Conservation (phyloP, 1,140 invertebrate species). For the Rhyacophila brunnea region DNA sequence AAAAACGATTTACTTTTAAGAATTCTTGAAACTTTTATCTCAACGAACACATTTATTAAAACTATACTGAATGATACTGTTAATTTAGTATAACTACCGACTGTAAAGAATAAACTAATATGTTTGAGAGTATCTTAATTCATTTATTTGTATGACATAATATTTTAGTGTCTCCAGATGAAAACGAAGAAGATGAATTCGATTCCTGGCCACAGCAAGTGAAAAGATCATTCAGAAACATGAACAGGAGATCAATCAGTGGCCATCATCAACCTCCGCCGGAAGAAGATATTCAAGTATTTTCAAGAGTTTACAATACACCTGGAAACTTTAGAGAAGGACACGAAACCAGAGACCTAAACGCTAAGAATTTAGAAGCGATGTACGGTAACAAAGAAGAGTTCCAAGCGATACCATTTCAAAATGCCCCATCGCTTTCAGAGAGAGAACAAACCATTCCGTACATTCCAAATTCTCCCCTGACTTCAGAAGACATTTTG, state of each 20-base stretch:
- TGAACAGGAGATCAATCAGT: constrained; percentile 38
- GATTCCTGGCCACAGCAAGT: constrained; percentile 25
- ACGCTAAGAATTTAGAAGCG: constrained; percentile 5
- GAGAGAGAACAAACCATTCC: constrained; percentile 3
- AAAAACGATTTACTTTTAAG: too few relatives aligned
- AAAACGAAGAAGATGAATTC: constrained; percentile 10
- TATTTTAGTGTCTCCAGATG: constrained; percentile 14
- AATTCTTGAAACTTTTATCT: too few relatives aligned
- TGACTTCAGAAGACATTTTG: constrained; percentile 37
- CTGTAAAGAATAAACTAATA: too few relatives aligned
- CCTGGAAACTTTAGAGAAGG: constrained; percentile 43
- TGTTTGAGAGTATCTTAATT: too few relatives aligned
- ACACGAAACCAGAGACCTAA: constrained; percentile 38
- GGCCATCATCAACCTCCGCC: constrained; percentile 20
- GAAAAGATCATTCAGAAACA: constrained; percentile 35
- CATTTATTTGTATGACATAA: too few relatives aligned
- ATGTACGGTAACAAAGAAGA: constrained; percentile 11
- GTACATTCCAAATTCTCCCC: constrained; percentile 7
- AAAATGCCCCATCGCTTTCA: not conserved
- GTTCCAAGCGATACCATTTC: not conserved
- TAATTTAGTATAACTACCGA: too few relatives aligned
- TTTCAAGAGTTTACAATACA: constrained; percentile 42
- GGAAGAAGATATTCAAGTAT: constrained; percentile 33
- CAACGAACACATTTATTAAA: too few relatives aligned
- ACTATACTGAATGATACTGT: too few relatives aligned